Evolutionary conservation across 2,797 vertebrate genomes (phyloP), one percentile per base, ranked within the genome.

Genomic region (Enoplosus armatus): DNA sequence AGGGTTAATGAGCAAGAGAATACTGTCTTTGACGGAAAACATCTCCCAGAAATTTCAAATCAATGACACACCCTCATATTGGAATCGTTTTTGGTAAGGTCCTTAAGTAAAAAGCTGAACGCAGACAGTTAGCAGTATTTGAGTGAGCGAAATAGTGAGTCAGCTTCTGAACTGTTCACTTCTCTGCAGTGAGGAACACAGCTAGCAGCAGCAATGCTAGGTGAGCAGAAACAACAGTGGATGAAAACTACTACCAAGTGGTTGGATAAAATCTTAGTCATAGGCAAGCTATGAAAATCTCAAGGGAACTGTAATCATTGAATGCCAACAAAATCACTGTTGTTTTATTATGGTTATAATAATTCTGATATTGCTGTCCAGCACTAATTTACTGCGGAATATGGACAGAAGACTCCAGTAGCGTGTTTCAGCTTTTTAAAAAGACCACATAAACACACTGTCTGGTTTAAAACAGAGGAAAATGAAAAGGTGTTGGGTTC

Each of bases 21-120:
- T 45, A 41, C 18, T 20, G 62, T 41, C 11, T 70, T 37, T 79
- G 33, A 14, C 55, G 31, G n/a, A 69, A 62, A 48, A 43, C 50
- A 65, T 75, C 73, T 70, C 67, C 53, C 20, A 43, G 53, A 78
- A 45, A 56, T 72, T 55, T 60, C 15, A 54, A 60, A 70, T 58
- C 22, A 35, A 16, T 22, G 37, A 51, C 37, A 48, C 8, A 3
- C 27, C 18, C 24, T 73, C 47, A 39, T 37, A 60, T 71, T 58
- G 58, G 0, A 60, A 65, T 22, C 24, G 35, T 22, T 62, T 26
- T 12, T 51, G 6, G 63, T n/a, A n/a, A n/a, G n/a, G n/a, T n/a
- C n/a, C n/a, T n/a, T n/a, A n/a, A n/a, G n/a, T n/a, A n/a, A n/a
- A n/a, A n/a, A 33, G 31, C 31, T 33, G 31, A 33, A 5, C 31